These are phyloP conservation scores for Ophioninae sp. DNA, from an alignment of 2,888 invertebrate species.

Conservation along the genomic window DNA sequence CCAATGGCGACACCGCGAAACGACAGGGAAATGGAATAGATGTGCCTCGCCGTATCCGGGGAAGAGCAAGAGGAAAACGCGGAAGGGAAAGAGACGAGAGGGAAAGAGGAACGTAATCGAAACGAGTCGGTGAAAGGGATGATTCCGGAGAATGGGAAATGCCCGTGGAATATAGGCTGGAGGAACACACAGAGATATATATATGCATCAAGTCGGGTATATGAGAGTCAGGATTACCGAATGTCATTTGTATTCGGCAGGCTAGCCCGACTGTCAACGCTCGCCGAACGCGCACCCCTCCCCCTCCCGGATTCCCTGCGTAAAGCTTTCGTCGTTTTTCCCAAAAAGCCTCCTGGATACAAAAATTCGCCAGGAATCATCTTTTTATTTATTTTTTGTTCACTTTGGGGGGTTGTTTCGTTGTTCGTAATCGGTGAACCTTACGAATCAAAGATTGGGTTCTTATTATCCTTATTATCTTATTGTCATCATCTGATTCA, in stretches of 20 bases:
- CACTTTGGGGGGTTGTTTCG: background rate
- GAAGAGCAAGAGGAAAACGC: conserved; percentile 33
- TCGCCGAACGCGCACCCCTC: conserved; percentile 43
- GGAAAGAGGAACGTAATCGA: conserved; percentile 63
- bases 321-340: background rate
- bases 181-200: conserved; percentile 71
- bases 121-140: conserved; percentile 60
- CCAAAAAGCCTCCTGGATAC: conserved; percentile 7
- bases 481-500: too few species aligned
- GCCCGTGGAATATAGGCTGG: conserved; percentile 72
- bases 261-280: conserved; percentile 79
- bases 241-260: conserved; percentile 78
- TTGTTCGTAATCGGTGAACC: too few species aligned
- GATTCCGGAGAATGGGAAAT: conserved; percentile 70
- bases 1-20: conserved; percentile 59
- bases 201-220: conserved; percentile 65
- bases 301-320: conserved; percentile 28
- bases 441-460: too few species aligned
- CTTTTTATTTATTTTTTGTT: background rate
- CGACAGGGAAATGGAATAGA: conserved; percentile 62
- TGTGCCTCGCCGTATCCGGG: conserved; percentile 50
- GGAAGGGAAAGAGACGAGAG: conserved; percentile 38
- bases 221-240: conserved; percentile 79
- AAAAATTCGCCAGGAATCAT: background rate
- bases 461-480: too few species aligned